Percentiles rank a stretch among this genome's conserved stretches.
Evolutionary conservation across 2,797 vertebrate species (phyloP).

Genomic region (Parauchenoglanis punctatus): DNA sequence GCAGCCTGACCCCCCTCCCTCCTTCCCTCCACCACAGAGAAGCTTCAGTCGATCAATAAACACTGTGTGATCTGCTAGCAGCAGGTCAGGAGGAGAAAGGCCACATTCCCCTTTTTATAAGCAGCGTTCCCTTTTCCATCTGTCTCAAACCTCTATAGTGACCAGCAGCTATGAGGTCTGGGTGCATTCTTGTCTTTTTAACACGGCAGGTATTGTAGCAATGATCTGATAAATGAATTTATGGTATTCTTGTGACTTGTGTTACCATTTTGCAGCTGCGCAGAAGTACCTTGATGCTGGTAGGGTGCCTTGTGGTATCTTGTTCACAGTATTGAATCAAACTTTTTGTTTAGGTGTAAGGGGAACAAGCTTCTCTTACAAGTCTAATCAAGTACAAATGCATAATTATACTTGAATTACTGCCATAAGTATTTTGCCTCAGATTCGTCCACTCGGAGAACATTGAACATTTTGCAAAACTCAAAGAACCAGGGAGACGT

Average conservation of each 20-base stretch:
- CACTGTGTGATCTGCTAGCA: slow-evolving; percentile 28
- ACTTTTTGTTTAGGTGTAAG: neutral
- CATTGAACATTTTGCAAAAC: neutral
- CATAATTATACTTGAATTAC: neutral
- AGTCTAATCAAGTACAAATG: neutral
- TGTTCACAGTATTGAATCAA: neutral
- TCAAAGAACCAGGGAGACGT: neutral
- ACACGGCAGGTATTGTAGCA: neutral
- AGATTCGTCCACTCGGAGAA: neutral
- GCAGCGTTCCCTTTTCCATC: slow-evolving; percentile 24
- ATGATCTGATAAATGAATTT: neutral
- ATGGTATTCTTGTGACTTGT: neutral
- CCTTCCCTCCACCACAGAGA: slow-evolving; percentile 20
- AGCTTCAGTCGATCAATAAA: slow-evolving; percentile 49
- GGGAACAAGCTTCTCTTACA: neutral
- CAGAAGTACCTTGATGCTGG: neutral
- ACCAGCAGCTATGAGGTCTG: slow-evolving; percentile 4
- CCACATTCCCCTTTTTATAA: slow-evolving; percentile 25
- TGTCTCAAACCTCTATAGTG: slow-evolving; percentile 5
- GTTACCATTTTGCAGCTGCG: neutral
- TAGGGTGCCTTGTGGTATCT: neutral
- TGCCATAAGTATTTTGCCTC: neutral
- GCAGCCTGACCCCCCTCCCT: slow-evolving; percentile 18
- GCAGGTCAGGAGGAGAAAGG: slow-evolving; percentile 27
- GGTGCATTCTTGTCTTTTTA: slow-evolving; percentile 20